A percentile compares a stretch with the other conserved stretches of the same genome.
Conservation (phyloP, 37 sponge, comb jelly and placozoan species). For the Hormiphora californensis region DNA sequence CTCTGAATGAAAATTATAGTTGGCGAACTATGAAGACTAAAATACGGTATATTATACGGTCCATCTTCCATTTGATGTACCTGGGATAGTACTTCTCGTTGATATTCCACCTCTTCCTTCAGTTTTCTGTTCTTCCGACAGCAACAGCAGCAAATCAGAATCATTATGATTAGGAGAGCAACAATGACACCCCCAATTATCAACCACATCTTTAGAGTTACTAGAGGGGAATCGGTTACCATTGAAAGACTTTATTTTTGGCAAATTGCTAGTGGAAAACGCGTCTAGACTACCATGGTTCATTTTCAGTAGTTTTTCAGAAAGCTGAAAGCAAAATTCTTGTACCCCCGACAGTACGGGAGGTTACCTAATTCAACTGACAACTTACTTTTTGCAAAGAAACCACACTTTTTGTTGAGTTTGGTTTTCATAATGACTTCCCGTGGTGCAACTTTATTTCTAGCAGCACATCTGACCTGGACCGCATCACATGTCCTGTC, state of each 20-base stretch:
- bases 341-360: too few species aligned
- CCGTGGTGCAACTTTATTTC: background rate
- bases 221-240: too few species aligned
- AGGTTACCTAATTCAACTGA: too few species aligned
- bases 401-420: constrained; percentile 47
- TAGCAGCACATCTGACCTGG: background rate
- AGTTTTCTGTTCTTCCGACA: background rate
- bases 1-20: too few species aligned
- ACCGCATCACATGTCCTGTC: background rate
- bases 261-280: too few species aligned
- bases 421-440: background rate
- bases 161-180: background rate
- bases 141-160: constrained; percentile 32
- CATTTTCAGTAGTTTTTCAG: too few species aligned
- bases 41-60: too few species aligned
- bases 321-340: too few species aligned
- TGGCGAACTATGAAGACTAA: too few species aligned
- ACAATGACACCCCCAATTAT: background rate
- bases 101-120: constrained; percentile 36
- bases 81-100: constrained; percentile 21
- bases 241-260: too few species aligned
- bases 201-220: background rate
- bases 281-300: too few species aligned
- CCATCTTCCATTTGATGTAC: too few species aligned
- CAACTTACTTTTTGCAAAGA: constrained; percentile 21